Base-by-base conservation (phyloP, 2,113 vertebrate genomes). In the Climacteris rufus region DNA sequence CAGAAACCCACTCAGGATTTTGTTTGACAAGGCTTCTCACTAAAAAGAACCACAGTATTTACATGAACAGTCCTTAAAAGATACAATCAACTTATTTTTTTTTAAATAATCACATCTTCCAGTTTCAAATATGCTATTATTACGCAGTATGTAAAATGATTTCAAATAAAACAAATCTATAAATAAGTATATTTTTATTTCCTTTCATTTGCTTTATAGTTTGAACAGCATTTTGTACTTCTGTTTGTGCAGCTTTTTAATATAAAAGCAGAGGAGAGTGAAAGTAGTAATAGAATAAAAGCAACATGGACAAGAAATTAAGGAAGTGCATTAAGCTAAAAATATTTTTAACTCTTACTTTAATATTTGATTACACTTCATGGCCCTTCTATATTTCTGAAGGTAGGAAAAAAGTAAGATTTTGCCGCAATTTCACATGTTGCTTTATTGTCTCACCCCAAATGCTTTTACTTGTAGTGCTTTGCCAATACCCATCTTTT, bases 291-390 rank as follows among this genome's bases (percentile, higher is more conserved):
- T 2, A 80, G 50, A 77, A 71, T 21, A 74, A 81, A 86, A 86
- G 54, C 66, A 65, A 81, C 31, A 49, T 1, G 4, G 68, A 44
- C 5, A 87, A 72, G 23, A 68, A 28, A 92, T 83, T 71, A 81
- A 90, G 44, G 52, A 90, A 92, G 18, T 49, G 45, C 20, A 81
- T 42, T 64, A 64, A 80, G 11, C 45, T 57, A 76, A 76, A 88
- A 87, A 40, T 87, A 95, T 88, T 94, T 95, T 95, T 83, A 87
- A 88, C 40, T 87, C 35, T 85, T 82, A 57, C 20, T 93, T 94
- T 63, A 93, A 75, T 93, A 94, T 89, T 90, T 90, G 74, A 87
- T 89, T 83, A 82, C 15, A 82, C 45, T 84, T 96, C 50, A 91
- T 27, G 30, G 25, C 28, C 83, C n/a, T 78, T 79, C 50, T 68